Evolutionary conservation across 2,888 invertebrate genomes (phyloP).

Genomic region (Aleiodes testaceus): DNA sequence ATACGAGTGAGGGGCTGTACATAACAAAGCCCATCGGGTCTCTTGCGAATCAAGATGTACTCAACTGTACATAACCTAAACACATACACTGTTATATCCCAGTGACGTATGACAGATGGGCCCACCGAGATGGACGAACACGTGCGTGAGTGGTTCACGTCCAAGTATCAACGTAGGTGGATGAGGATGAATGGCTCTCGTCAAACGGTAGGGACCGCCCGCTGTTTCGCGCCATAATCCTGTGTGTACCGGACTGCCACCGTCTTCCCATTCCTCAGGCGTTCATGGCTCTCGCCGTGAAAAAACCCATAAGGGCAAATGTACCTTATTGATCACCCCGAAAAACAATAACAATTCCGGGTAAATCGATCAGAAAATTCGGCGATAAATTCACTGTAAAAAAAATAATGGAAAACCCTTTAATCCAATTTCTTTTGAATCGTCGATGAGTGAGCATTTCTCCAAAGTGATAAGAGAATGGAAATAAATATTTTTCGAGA

Average conservation of each 20-base stretch:
- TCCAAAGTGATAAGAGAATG: constrained; percentile 10
- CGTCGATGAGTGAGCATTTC: constrained; percentile 36
- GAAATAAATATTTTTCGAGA: constrained; percentile 42
- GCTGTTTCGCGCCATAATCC: constrained; percentile 70
- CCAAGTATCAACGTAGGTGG: constrained; percentile 69
- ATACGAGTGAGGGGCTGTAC: background rate
- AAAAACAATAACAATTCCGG: too few species aligned
- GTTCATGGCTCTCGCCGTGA: background rate
- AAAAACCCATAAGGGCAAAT: background rate
- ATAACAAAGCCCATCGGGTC: constrained; percentile 4
- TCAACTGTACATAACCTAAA: constrained; percentile 1
- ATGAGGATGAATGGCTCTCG: constrained; percentile 73
- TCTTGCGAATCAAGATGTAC: constrained; percentile 37
- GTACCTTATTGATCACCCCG: background rate
- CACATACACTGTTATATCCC: constrained; percentile 42
- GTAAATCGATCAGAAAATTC: constrained; percentile 62
- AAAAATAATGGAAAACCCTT: constrained; percentile 25
- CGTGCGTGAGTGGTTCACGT: constrained; percentile 54
- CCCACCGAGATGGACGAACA: constrained; percentile 47
- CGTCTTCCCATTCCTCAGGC: constrained; percentile 8
- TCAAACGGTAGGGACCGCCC: constrained; percentile 73
- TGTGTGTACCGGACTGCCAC: constrained; percentile 52
- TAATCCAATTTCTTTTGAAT: constrained; percentile 37
- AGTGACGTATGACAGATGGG: constrained; percentile 69
- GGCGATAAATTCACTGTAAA: constrained; percentile 55